A percentile compares a stretch with the other conserved stretches of the same genome.
Conservation (phyloP, 2,797 vertebrate species). For the Naso thynnoides region DNA sequence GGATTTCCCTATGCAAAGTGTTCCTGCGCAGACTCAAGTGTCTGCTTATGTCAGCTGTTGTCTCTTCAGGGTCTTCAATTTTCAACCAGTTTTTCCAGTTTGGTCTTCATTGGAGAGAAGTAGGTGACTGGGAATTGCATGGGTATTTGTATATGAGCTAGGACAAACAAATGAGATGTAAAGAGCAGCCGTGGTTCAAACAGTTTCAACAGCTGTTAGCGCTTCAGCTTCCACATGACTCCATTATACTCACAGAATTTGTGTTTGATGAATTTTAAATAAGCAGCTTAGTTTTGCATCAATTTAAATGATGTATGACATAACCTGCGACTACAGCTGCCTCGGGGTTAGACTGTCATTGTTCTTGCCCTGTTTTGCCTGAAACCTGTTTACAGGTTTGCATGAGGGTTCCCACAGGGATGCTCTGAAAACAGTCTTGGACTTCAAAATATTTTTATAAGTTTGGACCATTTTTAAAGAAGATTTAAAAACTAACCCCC, state of each 20-base stretch:
- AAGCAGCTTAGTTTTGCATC: conserved; percentile 17
- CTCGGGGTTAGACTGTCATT: background rate
- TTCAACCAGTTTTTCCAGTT: conserved; percentile 56
- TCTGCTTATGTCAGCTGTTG: background rate
- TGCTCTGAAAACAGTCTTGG: background rate
- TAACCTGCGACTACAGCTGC: background rate
- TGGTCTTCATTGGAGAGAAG: background rate
- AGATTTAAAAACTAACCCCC: too few relatives aligned
- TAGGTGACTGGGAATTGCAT: background rate
- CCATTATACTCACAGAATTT: conserved; percentile 1
- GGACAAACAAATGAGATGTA: conserved; percentile 67
- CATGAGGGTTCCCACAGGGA: background rate
- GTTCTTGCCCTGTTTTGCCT: background rate
- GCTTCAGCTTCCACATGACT: background rate
- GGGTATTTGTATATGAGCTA: conserved; percentile 46
- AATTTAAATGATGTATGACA: background rate
- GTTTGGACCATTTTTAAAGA: too few relatives aligned
- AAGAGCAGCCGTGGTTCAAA: conserved; percentile 25
- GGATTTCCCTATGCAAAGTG: conserved; percentile 27
- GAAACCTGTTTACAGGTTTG: background rate
- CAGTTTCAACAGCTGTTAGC: conserved; percentile 12
- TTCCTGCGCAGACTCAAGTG: background rate
- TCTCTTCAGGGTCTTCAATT: background rate
- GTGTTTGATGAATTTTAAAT: background rate
- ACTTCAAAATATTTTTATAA: background rate